Base-by-base conservation (phyloP, 2,113 vertebrate genomes). In the Myocastor coypus region DNA sequence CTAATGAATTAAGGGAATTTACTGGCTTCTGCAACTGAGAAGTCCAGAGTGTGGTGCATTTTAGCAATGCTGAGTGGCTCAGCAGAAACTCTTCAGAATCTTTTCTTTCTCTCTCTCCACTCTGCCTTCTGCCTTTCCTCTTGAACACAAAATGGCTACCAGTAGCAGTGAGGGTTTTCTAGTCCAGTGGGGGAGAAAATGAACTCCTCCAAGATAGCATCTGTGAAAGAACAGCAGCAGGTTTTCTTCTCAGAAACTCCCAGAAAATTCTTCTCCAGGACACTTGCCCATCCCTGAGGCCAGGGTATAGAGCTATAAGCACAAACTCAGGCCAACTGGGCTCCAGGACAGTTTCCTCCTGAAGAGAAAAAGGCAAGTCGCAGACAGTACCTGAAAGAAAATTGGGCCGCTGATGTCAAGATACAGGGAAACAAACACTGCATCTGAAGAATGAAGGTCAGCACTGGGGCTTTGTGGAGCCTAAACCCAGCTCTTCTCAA, bases 91-190 rank as follows among this genome's bases (percentile, higher is more conserved):
- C 52, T n/a, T n/a, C 37, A 87, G 42, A 22, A 57, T 19, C 66
- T 40, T 80, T 68, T n/a, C 87, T 92, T 68, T 69, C 55, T 10
- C 28, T 55, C 46, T 75, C 83, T 78, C 32, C 57, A 28, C 40
- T 37, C 34, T 84, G 85, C 52, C 57, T 84, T 64, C 50, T 59
- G 52, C 77, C 57, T 64, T 40, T 16, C 78, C 46, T 85, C 91
- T 92, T n/a, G 66, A n/a, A 68, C 66, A 92, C 66, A 73, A 90
- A 90, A 69, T 57, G 94, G 95, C 89, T 88, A 78, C 86, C 66
- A 57, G 59, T 42, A 93, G 78, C 59, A 22, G 32, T 0, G 2
- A 61, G 59, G 37, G 46, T 46, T 57, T 71, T 77, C 59, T 26
- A 32, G 85, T 59, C 64, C 52, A n/a, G 37, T 30, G 61, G 34